phyloP scores from a whole-genome alignment of 30 jellyfish, hydroid and myxozoan genomes.

The Aurelia aurita region DNA sequence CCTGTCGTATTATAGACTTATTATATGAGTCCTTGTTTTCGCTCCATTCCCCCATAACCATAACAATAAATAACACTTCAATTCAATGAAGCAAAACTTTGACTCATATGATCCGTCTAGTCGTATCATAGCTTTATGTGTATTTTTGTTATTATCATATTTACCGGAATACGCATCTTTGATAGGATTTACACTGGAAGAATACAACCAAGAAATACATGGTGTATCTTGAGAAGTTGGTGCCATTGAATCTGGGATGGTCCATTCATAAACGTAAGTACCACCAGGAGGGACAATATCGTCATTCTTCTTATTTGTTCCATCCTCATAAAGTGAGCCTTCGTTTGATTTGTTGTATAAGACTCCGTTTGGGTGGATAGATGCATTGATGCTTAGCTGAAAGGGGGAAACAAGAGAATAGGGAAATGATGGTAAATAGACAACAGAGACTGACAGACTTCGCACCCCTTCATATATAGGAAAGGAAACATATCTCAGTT shows the following conservation, averaged over 20 bases:
- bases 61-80: too few species aligned
- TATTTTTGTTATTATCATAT: too few species aligned
- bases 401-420: too few species aligned
- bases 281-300: slow-evolving; percentile 43
- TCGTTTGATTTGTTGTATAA: slow-evolving; percentile 71
- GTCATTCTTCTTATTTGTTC: slow-evolving; percentile 33
- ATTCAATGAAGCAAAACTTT: too few species aligned
- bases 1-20: too few species aligned
- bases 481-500: too few species aligned
- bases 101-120: too few species aligned
- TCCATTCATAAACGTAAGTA: slow-evolving; percentile 64
- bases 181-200: slow-evolving; percentile 56
- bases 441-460: too few species aligned
- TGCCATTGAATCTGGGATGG: slow-evolving; percentile 53
- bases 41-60: too few species aligned
- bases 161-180: slow-evolving; percentile 72
- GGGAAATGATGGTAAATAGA: too few species aligned
- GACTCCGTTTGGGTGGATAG: slow-evolving; percentile 79
- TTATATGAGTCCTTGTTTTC: background rate
- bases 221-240: slow-evolving; percentile 72
- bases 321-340: slow-evolving; percentile 68
- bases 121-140: too few species aligned
- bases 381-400: slow-evolving; percentile 51
- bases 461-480: too few species aligned
- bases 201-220: slow-evolving; percentile 58